These are phyloP conservation scores for Eueremaeus valkanovi DNA, from an alignment of 2,888 invertebrate genomes.

Conservation along the genomic window DNA sequence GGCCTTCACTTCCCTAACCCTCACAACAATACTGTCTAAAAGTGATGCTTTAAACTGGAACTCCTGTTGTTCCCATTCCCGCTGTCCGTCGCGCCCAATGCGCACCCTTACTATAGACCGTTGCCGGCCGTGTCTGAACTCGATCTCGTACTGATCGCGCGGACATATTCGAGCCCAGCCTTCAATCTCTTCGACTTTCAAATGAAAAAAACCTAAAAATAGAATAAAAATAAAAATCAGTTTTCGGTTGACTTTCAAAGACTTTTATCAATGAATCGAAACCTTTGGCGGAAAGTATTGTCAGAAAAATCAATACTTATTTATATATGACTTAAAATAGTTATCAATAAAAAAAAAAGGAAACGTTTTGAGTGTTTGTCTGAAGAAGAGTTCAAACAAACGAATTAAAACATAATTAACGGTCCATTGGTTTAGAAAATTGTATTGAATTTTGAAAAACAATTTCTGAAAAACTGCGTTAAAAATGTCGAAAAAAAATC, in stretches of 20 bases:
- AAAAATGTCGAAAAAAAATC: too few relatives aligned
- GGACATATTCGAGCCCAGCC: conserved; percentile 41
- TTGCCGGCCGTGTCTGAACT: conserved; percentile 38
- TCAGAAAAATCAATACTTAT: too few relatives aligned
- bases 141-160: conserved; percentile 38
- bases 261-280: too few relatives aligned
- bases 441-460: not conserved
- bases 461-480: too few relatives aligned
- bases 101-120: conserved; percentile 24
- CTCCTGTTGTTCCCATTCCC: conserved; percentile 34
- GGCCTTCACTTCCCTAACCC: conserved; percentile 34
- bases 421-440: conserved; percentile 19
- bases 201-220: conserved; percentile 21
- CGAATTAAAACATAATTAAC: not conserved
- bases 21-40: not conserved
- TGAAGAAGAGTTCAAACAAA: not conserved
- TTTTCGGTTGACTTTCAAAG: too few relatives aligned
- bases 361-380: not conserved
- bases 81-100: conserved; percentile 19
- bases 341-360: not conserved
- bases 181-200: conserved; percentile 36
- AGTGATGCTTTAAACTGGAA: conserved; percentile 18
- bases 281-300: too few relatives aligned
- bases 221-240: not conserved
- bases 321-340: not conserved